Conservation (phyloP, 2,888 invertebrate genomes). For the Scaptomyza tumidula region DNA sequence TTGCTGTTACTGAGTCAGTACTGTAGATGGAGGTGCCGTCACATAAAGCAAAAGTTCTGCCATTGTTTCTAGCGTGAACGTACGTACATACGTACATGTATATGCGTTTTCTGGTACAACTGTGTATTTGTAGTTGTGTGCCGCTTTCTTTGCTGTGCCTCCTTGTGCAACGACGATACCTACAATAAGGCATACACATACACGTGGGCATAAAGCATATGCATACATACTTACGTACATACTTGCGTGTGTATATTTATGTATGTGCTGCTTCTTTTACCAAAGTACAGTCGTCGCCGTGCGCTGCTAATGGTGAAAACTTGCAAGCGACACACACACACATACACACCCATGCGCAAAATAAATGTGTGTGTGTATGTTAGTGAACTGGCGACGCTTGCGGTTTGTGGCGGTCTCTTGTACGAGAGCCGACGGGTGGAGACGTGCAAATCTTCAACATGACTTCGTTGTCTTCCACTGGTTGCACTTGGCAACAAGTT, state of each 20-base stretch:
- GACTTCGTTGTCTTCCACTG: conserved; percentile 41
- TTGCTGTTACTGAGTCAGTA: conserved; percentile 41
- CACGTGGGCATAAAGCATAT: conserved; percentile 41
- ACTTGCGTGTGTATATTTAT: conserved; percentile 17
- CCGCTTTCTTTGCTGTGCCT: conserved; percentile 62
- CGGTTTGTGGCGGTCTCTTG: conserved; percentile 16
- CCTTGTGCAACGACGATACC: conserved; percentile 59
- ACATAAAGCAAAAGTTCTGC: conserved; percentile 55
- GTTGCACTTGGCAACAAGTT: conserved; percentile 76
- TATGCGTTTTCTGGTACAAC: conserved; percentile 13
- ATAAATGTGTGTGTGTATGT: conserved; percentile 5
- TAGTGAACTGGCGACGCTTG: conserved; percentile 32
- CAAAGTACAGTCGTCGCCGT: conserved; percentile 72
- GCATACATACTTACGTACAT: conserved; percentile 1
- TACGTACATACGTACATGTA: neutral
- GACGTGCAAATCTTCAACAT: conserved; percentile 53
- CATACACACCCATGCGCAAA: conserved; percentile 1
- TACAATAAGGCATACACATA: conserved; percentile 28
- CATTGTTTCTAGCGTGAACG: conserved; percentile 51
- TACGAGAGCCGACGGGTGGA: neutral
- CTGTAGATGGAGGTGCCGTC: conserved; percentile 42
- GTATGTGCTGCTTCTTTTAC: conserved; percentile 46
- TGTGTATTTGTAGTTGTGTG: conserved; percentile 24
- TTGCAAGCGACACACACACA: conserved; percentile 51
- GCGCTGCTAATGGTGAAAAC: conserved; percentile 73